Percentiles rank a stretch among this genome's conserved stretches.
Evolutionary conservation across 2,113 vertebrate species (phyloP).

Genomic region (Entomyzon cyanotis): DNA sequence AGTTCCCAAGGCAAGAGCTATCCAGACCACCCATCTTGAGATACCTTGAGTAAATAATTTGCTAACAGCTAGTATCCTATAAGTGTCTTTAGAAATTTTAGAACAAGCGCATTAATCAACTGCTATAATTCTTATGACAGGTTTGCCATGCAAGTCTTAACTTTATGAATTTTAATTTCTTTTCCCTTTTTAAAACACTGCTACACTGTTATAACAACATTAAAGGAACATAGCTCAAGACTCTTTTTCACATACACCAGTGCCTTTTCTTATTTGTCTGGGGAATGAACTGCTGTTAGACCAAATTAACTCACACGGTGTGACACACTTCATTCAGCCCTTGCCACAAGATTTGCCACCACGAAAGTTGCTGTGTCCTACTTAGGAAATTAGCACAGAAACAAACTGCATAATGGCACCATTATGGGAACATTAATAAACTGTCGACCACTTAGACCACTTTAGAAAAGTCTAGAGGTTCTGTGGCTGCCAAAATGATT

Average conservation of each 20-base stretch:
- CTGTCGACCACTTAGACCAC: background rate
- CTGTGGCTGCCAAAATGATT: background rate
- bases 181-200: background rate
- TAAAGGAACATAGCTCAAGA: background rate
- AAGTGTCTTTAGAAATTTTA: background rate
- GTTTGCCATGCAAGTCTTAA: background rate
- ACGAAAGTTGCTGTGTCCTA: background rate
- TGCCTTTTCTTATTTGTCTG: conserved; percentile 29
- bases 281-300: background rate
- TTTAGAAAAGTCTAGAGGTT: background rate
- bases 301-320: conserved; percentile 12
- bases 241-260: background rate
- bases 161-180: conserved; percentile 19
- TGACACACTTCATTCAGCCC: conserved; percentile 15
- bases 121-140: background rate
- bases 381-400: conserved; percentile 5
- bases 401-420: background rate
- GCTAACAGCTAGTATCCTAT: background rate
- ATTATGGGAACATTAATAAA: background rate
- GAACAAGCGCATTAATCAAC: background rate
- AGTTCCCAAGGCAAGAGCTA: background rate
- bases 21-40: background rate
- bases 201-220: background rate
- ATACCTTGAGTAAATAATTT: background rate
- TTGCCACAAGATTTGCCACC: background rate